phyloP scores from a whole-genome alignment of 2,113 vertebrate genomes.

The Myocastor coypus region DNA sequence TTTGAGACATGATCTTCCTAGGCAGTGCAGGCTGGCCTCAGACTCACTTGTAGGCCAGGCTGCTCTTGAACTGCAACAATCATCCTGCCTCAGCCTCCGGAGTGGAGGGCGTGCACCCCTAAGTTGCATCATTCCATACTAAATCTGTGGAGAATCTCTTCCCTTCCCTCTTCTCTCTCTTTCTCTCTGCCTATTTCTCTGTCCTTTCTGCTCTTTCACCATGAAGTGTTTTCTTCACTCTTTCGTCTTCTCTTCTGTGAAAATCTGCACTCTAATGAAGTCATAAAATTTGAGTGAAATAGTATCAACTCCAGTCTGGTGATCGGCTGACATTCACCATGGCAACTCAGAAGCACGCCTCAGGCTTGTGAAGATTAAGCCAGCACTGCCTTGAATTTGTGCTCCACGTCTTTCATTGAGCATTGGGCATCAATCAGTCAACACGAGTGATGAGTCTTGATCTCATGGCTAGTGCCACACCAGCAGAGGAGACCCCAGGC shows the following conservation, averaged over 20 bases:
- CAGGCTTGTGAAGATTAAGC: neutral
- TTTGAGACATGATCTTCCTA: too few relatives aligned
- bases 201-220: neutral
- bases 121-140: neutral
- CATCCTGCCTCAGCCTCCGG: too few relatives aligned
- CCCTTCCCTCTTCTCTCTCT: neutral
- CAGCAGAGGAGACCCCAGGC: neutral
- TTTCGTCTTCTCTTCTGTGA: neutral
- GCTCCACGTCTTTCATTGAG: neutral
- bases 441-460: neutral
- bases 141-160: neutral
- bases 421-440: neutral
- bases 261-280: neutral
- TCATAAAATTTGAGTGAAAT: conserved; percentile 13
- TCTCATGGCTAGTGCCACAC: neutral
- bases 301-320: neutral
- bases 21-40: too few relatives aligned
- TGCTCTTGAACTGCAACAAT: too few relatives aligned
- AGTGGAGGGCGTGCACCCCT: too few relatives aligned
- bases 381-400: conserved; percentile 24
- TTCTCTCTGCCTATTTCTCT: neutral
- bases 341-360: neutral
- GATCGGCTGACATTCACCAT: neutral
- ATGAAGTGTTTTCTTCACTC: neutral
- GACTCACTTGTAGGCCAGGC: too few relatives aligned